Conservation (phyloP, 1,140 invertebrate genomes). For the Dufourea novaeangliae region DNA sequence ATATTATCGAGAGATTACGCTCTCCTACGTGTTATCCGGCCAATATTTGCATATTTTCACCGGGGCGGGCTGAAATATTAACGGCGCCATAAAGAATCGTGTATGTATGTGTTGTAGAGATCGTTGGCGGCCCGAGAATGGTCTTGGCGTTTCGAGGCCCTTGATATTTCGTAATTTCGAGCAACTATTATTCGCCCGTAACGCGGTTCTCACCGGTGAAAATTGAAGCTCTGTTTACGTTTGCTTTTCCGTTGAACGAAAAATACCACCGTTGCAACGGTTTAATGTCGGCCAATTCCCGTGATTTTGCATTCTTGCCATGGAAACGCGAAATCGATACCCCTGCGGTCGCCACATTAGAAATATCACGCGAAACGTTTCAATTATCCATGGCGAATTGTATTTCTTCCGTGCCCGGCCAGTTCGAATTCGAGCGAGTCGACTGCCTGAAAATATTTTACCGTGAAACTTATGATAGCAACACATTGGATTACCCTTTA, state of each 20-base stretch:
- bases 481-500: background rate
- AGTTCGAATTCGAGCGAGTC: background rate
- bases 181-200: background rate
- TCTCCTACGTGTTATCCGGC: background rate
- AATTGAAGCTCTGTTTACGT: background rate
- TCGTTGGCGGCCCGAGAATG: too few species aligned
- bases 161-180: background rate
- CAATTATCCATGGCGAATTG: background rate
- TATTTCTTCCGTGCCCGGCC: background rate
- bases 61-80: background rate
- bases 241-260: background rate
- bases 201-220: background rate
- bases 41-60: slow-evolving; percentile 12
- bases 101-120: too few species aligned
- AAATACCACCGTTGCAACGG: background rate
- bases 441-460: background rate
- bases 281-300: background rate
- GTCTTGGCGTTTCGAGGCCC: too few species aligned
- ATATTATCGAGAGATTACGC: background rate
- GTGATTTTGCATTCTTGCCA: background rate
- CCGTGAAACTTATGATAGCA: background rate
- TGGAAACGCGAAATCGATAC: background rate
- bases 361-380: slow-evolving; percentile 4
- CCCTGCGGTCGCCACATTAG: background rate
- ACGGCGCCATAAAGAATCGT: background rate